phyloP scores from a whole-genome alignment of 92 coral and sea anemone genomes.

The Bergia puertoricense region DNA sequence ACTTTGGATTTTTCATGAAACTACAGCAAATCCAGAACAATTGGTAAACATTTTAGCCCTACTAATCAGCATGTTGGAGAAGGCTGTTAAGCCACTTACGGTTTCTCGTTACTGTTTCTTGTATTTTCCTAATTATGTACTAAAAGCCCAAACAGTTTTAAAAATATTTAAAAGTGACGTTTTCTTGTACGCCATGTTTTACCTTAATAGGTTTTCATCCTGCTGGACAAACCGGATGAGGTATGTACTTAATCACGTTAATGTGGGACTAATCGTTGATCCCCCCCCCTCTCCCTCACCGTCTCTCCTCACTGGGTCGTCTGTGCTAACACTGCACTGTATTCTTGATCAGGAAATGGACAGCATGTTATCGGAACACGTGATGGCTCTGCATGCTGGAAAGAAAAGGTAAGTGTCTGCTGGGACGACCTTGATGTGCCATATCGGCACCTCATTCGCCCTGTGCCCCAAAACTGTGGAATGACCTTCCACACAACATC shows the following conservation, averaged over 20 bases:
- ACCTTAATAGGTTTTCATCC: slow-evolving; percentile 81
- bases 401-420: slow-evolving; percentile 71
- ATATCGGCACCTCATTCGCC: neutral
- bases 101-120: too few species aligned
- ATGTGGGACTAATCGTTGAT: neutral
- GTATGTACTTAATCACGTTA: slow-evolving; percentile 44
- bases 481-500: too few species aligned
- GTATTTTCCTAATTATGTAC: too few species aligned
- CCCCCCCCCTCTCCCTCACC: neutral
- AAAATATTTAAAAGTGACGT: neutral
- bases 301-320: neutral
- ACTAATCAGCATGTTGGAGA: too few species aligned
- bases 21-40: too few species aligned
- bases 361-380: slow-evolving; percentile 93
- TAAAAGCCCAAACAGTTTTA: neutral
- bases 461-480: too few species aligned
- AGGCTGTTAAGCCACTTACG: too few species aligned
- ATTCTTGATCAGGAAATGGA: slow-evolving; percentile 86
- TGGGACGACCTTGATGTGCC: slow-evolving; percentile 14
- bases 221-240: slow-evolving; percentile 97
- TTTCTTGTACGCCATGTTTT: neutral
- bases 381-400: slow-evolving; percentile 97
- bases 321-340: neutral
- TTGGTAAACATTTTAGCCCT: too few species aligned
- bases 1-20: too few species aligned